Conservation (phyloP, 1,140 invertebrate species). For the Ceratosolen solmsi region DNA sequence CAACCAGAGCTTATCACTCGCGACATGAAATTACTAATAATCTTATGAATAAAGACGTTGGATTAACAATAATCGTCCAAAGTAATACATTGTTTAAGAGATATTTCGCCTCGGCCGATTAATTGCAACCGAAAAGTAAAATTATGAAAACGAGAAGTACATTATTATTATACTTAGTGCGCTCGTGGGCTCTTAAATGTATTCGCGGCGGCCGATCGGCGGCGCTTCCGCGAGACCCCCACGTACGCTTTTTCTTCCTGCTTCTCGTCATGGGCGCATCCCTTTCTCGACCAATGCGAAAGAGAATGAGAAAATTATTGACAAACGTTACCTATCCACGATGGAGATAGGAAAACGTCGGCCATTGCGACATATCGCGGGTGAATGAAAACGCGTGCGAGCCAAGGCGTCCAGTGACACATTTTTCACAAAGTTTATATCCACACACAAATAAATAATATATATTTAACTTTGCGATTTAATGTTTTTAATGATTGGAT, state of each 20-base stretch:
- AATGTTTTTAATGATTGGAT: no score
- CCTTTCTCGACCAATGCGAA: neutral
- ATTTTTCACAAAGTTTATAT: neutral
- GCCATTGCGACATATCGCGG: neutral
- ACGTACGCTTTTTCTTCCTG: conserved; percentile 33
- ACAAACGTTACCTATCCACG: conserved; percentile 2
- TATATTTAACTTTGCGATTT: neutral
- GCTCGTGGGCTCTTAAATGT: conserved; percentile 34
- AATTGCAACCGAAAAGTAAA: neutral
- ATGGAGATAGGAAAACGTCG: neutral
- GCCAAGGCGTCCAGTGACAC: conserved; percentile 9
- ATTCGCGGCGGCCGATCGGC: conserved; percentile 29
- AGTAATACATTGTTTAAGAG: no score
- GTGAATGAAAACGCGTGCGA: conserved; percentile 2
- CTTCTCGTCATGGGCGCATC: neutral
- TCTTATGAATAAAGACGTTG: no score
- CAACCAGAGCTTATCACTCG: no score
- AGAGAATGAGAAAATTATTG: conserved; percentile 11
- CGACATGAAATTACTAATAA: no score
- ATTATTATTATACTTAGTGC: conserved; percentile 2
- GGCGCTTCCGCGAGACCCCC: conserved; percentile 44
- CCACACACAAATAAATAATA: no score
- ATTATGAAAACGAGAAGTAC: neutral
- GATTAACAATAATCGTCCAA: no score
- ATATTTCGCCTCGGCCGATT: neutral